Percentiles rank a stretch among this genome's conserved stretches.
Conservation (phyloP, 2,113 vertebrate genomes). For the Corvus moneduloides region DNA sequence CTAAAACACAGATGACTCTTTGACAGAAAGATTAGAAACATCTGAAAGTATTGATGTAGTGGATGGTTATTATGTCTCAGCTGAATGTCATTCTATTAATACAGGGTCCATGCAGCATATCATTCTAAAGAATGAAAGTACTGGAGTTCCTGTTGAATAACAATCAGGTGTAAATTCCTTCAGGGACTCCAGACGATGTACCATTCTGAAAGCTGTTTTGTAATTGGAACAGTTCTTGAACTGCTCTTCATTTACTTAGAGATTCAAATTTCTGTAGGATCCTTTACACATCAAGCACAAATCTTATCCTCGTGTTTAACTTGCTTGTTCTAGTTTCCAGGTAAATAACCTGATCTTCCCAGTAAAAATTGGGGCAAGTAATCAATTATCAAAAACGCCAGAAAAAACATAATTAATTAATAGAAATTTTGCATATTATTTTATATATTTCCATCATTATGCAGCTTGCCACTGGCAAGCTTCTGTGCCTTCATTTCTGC, state of each 20-base stretch:
- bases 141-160: neutral
- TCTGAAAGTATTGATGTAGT: neutral
- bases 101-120: neutral
- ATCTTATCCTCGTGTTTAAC: neutral
- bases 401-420: neutral
- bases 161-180: neutral
- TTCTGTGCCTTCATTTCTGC: neutral
- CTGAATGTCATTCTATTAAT: neutral
- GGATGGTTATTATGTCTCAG: neutral
- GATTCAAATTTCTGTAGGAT: neutral
- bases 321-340: neutral
- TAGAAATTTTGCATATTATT: neutral
- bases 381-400: neutral
- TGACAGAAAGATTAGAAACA: neutral
- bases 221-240: neutral
- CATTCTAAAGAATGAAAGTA: neutral
- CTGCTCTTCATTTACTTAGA: neutral
- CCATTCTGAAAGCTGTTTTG: neutral
- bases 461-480: neutral
- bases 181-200: neutral
- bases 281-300: neutral
- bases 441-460: neutral
- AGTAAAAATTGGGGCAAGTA: neutral
- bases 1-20: neutral
- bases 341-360: neutral